Conservation (phyloP, 2,888 invertebrate species). For the Euclidia mi region DNA sequence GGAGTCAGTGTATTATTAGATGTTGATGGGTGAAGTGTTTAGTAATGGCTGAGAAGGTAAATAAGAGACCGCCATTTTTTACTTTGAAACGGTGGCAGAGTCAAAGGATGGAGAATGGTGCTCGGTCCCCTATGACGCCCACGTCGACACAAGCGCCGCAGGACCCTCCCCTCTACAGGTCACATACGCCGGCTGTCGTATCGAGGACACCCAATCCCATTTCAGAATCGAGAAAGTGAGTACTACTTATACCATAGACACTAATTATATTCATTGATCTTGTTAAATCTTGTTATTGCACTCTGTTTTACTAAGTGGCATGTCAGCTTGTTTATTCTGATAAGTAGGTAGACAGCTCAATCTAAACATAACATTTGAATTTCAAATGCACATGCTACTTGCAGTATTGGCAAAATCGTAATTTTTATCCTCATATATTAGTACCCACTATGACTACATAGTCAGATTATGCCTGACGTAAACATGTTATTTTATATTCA, state of each 20-base stretch:
- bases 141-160: conserved; percentile 36
- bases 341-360: conserved; percentile 19
- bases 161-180: conserved; percentile 49
- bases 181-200: conserved; percentile 41
- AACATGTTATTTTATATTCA: no score
- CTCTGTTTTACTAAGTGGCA: conserved; percentile 30
- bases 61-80: conserved; percentile 77
- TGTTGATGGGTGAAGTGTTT: conserved; percentile 45
- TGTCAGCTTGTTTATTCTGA: conserved; percentile 18
- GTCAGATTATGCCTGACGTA: no score
- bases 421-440: no score
- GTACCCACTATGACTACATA: no score
- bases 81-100: conserved; percentile 77
- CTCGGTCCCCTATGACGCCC: conserved; percentile 25
- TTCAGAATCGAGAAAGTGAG: conserved; percentile 73
- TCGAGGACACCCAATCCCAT: conserved; percentile 50
- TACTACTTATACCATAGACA: conserved; percentile 42
- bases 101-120: conserved; percentile 56
- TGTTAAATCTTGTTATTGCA: conserved; percentile 32
- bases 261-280: conserved; percentile 51
- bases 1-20: conserved; percentile 46
- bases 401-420: neutral
- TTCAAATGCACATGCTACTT: neutral
- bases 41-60: conserved; percentile 80
- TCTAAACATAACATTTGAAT: conserved; percentile 6